Conservation (phyloP, 1,140 invertebrate species). For the Neodiprion lecontei region DNA sequence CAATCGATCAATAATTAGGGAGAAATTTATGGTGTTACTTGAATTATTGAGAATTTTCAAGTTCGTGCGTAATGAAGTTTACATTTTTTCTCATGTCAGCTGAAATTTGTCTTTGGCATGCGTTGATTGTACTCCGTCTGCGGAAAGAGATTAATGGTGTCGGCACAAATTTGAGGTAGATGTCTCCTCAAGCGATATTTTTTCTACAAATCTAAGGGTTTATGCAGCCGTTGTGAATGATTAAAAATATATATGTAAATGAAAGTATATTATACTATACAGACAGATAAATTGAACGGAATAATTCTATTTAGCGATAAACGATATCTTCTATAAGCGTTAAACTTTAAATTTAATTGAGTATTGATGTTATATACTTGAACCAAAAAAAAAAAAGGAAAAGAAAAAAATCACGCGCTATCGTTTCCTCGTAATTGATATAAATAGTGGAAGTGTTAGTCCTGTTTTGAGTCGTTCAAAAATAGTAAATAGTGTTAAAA, state of each 20-base stretch:
- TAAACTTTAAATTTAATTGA: background rate
- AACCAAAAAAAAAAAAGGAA: background rate
- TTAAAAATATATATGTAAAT: background rate
- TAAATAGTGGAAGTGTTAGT: too few relatives aligned
- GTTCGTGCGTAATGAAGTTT: too few relatives aligned
- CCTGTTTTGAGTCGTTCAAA: too few relatives aligned
- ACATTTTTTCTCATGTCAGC: too few relatives aligned
- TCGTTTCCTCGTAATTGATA: too few relatives aligned
- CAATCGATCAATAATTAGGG: too few relatives aligned
- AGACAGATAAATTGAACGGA: background rate
- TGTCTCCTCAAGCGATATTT: background rate
- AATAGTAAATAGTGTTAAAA: too few relatives aligned
- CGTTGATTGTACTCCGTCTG: background rate
- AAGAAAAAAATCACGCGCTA: background rate
- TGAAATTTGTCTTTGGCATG: too few relatives aligned
- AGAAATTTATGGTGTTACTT: too few relatives aligned
- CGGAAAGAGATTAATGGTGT: background rate
- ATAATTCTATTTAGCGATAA: background rate
- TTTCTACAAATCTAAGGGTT: background rate
- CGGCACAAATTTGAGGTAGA: background rate
- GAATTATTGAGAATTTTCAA: too few relatives aligned
- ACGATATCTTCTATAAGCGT: background rate
- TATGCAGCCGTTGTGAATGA: background rate
- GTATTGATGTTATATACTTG: slow-evolving; percentile 1
- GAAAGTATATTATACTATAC: background rate